Evolutionary conservation across 2,888 invertebrate genomes (phyloP).

Genomic region (Cryptus armator): DNA sequence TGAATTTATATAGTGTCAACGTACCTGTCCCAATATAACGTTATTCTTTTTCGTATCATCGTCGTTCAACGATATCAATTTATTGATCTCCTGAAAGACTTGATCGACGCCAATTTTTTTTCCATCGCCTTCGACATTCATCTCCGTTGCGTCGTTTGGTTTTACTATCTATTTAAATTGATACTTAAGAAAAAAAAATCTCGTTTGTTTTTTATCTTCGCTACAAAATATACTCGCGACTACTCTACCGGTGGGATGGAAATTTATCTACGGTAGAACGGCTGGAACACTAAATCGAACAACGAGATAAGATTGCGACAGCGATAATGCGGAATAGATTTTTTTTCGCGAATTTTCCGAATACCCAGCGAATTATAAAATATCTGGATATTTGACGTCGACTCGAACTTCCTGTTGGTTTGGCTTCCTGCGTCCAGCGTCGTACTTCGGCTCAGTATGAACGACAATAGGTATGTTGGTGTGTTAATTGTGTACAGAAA

Average conservation of each 20-base stretch:
- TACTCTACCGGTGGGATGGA: neutral
- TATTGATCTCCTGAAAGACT: conserved; percentile 71
- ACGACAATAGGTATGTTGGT: neutral
- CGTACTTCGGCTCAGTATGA: neutral
- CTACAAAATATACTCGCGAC: neutral
- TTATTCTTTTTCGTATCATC: conserved; percentile 71
- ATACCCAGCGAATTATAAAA: neutral
- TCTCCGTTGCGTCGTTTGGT: neutral
- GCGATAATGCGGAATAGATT: neutral
- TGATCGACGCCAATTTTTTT: conserved; percentile 62
- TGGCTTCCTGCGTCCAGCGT: neutral
- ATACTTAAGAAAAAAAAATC: neutral
- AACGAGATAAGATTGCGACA: conserved; percentile 2
- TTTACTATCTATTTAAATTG: neutral
- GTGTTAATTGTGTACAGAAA: neutral
- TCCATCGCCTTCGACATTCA: conserved; percentile 25
- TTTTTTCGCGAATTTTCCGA: neutral
- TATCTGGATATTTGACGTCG: neutral
- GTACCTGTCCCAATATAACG: conserved; percentile 69
- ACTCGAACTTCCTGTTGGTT: neutral
- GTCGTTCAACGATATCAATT: conserved; percentile 73
- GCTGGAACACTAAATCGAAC: neutral
- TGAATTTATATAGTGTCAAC: neutral
- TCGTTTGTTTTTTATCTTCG: neutral
- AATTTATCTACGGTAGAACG: neutral